These are phyloP conservation scores for Psettodes erumei DNA, from an alignment of 2,113 vertebrate species.

Conservation along the genomic window DNA sequence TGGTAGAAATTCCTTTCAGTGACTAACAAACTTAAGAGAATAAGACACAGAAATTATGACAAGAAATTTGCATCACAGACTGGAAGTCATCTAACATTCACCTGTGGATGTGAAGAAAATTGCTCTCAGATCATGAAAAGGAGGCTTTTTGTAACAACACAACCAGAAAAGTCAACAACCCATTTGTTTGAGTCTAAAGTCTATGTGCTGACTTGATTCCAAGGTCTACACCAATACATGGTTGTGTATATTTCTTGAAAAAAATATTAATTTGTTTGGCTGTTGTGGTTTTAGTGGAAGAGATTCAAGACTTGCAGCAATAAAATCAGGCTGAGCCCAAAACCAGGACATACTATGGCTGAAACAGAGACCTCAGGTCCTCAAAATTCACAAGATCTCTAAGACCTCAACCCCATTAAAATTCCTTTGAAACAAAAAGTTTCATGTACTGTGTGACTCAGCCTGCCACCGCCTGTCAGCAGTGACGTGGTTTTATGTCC, in stretches of 20 bases:
- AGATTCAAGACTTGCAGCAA: neutral
- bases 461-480: conserved; percentile 33
- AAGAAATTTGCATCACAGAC: neutral
- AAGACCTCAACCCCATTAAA: neutral
- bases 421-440: conserved; percentile 18
- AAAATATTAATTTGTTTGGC: too few species aligned
- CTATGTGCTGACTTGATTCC: conserved; percentile 12
- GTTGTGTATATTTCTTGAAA: too few species aligned
- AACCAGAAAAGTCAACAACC: conserved; percentile 12
- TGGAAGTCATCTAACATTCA: conserved; percentile 7
- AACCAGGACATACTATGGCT: neutral
- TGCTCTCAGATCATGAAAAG: neutral
- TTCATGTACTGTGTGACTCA: conserved; percentile 8
- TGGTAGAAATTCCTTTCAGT: neutral
- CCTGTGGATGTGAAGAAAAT: conserved; percentile 29
- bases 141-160: conserved; percentile 4
- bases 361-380: neutral
- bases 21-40: neutral
- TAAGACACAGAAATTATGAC: neutral
- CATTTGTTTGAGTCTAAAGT: conserved; percentile 60
- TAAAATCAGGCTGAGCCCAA: neutral
- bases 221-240: neutral
- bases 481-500: conserved; percentile 51
- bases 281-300: neutral
- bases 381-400: neutral